These are phyloP conservation scores for Pangasius sanitwongsei DNA, from an alignment of 2,797 vertebrate genomes.

Conservation along the genomic window DNA sequence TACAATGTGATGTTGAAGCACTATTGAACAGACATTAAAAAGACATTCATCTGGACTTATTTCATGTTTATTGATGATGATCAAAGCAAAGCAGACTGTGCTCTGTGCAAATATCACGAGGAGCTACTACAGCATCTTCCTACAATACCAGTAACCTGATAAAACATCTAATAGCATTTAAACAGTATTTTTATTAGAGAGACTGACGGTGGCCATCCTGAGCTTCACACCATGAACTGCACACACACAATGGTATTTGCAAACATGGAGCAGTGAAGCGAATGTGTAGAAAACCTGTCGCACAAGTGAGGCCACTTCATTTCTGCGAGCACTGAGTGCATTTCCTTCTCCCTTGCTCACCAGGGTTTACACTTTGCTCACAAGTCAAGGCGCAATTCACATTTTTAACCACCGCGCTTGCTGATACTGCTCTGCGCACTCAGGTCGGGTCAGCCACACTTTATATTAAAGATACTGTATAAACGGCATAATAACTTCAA, in stretches of 20 bases:
- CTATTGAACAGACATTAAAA: background rate
- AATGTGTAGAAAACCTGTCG: background rate
- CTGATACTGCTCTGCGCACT: background rate
- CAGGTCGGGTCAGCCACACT: too few species aligned
- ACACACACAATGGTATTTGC: background rate
- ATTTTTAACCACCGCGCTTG: background rate
- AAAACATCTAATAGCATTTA: background rate
- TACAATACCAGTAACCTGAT: background rate
- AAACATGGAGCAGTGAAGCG: background rate
- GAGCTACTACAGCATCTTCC: background rate
- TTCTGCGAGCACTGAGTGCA: background rate
- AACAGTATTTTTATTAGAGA: background rate
- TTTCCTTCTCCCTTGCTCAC: background rate
- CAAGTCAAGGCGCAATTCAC: background rate
- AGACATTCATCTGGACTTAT: background rate
- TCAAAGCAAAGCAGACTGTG: background rate
- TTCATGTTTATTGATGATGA: background rate
- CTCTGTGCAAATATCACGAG: background rate
- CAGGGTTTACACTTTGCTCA: background rate
- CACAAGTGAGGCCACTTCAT: background rate
- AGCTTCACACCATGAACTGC: background rate
- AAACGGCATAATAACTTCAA: background rate
- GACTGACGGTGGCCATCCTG: background rate
- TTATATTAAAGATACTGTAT: too few species aligned
- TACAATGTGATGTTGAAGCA: background rate